Percentiles rank a stretch among this genome's conserved stretches.
Evolutionary conservation across 2,797 vertebrate genomes (phyloP).

Genomic region (Yasuhikotakia modesta): DNA sequence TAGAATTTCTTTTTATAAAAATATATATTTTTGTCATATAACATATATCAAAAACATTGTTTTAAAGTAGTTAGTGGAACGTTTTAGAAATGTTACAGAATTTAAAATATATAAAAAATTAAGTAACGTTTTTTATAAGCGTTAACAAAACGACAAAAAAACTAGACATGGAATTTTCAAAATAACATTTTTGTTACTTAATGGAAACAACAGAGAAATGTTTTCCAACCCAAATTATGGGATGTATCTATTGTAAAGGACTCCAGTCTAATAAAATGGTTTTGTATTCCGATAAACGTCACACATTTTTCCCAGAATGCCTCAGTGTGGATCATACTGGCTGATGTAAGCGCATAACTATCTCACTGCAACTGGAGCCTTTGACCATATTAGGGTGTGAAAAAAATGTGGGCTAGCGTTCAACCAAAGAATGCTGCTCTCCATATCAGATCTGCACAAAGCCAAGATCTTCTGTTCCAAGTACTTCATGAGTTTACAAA

Average conservation of each 20-base stretch:
- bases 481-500: not conserved
- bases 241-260: constrained; percentile 8
- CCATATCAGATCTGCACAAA: not conserved
- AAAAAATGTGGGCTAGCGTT: constrained; percentile 35
- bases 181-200: too few species aligned
- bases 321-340: constrained; percentile 19
- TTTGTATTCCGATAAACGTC: constrained; percentile 12
- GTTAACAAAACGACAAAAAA: too few species aligned
- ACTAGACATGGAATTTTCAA: too few species aligned
- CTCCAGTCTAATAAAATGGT: not conserved
- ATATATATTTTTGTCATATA: too few species aligned
- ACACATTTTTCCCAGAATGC: constrained; percentile 34
- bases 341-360: constrained; percentile 53
- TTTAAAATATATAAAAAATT: too few species aligned
- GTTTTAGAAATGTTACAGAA: too few species aligned
- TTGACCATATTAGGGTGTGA: constrained; percentile 50
- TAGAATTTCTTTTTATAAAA: too few species aligned
- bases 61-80: too few species aligned
- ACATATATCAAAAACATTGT: too few species aligned
- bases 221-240: too few species aligned
- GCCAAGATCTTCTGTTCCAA: constrained; percentile 14
- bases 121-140: too few species aligned
- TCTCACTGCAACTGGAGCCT: constrained; percentile 34
- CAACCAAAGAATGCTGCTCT: constrained; percentile 49
- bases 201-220: too few species aligned